phyloP scores from a whole-genome alignment of 2,888 invertebrate genomes.

The Eupithecia centaureata region DNA sequence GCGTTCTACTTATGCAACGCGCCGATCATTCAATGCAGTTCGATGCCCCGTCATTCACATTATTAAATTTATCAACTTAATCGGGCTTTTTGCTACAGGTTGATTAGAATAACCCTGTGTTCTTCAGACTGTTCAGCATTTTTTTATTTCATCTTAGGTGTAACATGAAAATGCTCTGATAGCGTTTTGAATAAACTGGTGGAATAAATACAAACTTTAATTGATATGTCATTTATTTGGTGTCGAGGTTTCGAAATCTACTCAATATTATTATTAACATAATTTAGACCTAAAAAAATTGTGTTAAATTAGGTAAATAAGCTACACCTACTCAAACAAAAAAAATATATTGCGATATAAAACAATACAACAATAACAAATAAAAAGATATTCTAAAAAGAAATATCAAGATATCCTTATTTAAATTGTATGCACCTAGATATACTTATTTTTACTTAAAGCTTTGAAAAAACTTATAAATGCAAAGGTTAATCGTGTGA shows the following conservation, averaged over 20 bases:
- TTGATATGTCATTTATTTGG: slow-evolving; percentile 19
- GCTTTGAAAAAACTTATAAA: slow-evolving; percentile 7
- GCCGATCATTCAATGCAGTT: slow-evolving; percentile 73
- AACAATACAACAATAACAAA: background rate
- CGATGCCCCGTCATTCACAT: slow-evolving; percentile 62
- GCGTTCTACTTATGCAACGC: slow-evolving; percentile 82
- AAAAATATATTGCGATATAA: background rate
- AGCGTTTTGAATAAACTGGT: background rate
- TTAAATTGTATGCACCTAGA: background rate
- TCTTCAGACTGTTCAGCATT: too few species aligned
- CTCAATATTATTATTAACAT: too few species aligned
- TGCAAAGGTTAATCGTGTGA: slow-evolving; percentile 3
- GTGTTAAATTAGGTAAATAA: background rate
- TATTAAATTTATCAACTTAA: slow-evolving; percentile 29
- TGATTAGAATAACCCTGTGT: background rate
- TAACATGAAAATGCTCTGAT: background rate
- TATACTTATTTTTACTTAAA: background rate
- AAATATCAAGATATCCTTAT: background rate
- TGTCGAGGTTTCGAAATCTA: slow-evolving; percentile 4
- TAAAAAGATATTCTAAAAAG: too few species aligned
- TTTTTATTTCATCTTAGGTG: too few species aligned
- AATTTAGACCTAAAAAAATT: background rate
- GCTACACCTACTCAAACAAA: background rate
- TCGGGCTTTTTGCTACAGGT: slow-evolving; percentile 16
- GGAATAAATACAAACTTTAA: background rate